Evolutionary conservation across 2,113 vertebrate genomes (phyloP), one percentile per base, ranked within the genome.

Genomic region (Epinephelus fuscoguttatus): DNA sequence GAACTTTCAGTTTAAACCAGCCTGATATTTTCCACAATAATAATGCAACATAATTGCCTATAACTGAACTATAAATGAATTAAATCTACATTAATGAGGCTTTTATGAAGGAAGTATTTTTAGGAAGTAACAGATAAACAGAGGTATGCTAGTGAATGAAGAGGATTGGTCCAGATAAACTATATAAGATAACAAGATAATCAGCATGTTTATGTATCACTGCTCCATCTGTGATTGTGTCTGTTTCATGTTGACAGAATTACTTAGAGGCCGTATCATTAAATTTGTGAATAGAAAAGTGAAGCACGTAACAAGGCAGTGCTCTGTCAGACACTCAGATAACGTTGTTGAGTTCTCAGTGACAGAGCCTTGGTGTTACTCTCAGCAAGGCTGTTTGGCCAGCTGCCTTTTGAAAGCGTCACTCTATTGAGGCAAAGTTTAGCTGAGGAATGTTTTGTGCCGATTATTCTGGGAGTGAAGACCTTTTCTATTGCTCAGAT

Each of bases 391-490:
- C 89, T 94, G 84, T 94, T 94, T 93, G 94, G 89, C 91, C 93
- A 94, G 91, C 94, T 94, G 93, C 88, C 93, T 90, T 86, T 91
- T 89, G 57, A 91, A 80, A 78, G 73, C 70, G 66, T 85, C 84
- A 80, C 80, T 88, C 92, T 91, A 89, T 94, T 95, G 92, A 95
- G 82, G 79, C 78, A 86, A 93, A 78, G 77, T 84, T 92, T 93
- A 93, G 94, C 93, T 75, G 72, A 85, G 89, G 91, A 93, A 90
- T 88, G 90, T 95, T 96, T 96, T 94, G 94, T 94, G 94, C 91
- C 80, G 89, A 96, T 95, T 95, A 94, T 96, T 96, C 95, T 93
- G 89, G 94, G 88, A 93, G 93, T 94, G 94, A 95, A 94, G 92
- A 91, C 93, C 93, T 94, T 92, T 93, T 95, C 94, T 92, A 84